These are phyloP conservation scores for Epinephelus cyanopodus DNA, from an alignment of 2,113 vertebrate genomes.

Conservation along the genomic window DNA sequence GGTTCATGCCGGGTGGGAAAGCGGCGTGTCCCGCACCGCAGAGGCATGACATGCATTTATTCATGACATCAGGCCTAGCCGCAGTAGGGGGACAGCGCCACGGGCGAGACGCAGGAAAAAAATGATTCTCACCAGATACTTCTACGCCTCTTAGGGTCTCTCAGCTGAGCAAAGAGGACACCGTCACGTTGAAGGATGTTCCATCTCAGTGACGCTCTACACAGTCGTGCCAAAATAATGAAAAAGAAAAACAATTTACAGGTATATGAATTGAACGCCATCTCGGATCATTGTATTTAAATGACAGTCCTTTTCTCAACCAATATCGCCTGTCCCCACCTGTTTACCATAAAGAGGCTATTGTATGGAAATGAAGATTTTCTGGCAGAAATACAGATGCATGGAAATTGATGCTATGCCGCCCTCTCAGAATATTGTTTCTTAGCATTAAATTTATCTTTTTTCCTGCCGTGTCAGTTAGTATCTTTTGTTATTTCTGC, in stretches of 20 bases:
- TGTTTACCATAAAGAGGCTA: slow-evolving; percentile 55
- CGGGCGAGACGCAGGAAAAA: slow-evolving; percentile 18
- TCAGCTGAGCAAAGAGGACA: slow-evolving; percentile 30
- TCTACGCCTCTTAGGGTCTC: slow-evolving; percentile 36
- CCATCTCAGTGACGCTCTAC: slow-evolving; percentile 9
- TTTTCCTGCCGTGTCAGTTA: slow-evolving; percentile 19
- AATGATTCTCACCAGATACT: slow-evolving; percentile 56
- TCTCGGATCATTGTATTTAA: slow-evolving; percentile 39
- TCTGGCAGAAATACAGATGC: slow-evolving; percentile 38
- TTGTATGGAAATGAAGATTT: slow-evolving; percentile 65
- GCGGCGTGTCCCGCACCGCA: slow-evolving; percentile 23
- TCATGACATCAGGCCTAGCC: slow-evolving; percentile 74
- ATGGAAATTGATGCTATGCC: slow-evolving; percentile 24
- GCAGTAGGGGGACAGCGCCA: slow-evolving; percentile 40
- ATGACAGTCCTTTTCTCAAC: slow-evolving; percentile 36
- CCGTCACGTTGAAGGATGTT: slow-evolving; percentile 9
- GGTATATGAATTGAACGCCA: slow-evolving; percentile 12
- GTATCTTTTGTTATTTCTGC: slow-evolving; percentile 21
- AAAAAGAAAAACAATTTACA: slow-evolving; percentile 37
- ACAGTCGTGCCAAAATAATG: neutral
- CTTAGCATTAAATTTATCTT: slow-evolving; percentile 20
- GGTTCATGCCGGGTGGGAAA: slow-evolving; percentile 54
- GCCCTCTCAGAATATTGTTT: slow-evolving; percentile 29
- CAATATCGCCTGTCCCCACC: slow-evolving; percentile 1
- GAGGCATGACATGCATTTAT: slow-evolving; percentile 80